Base-by-base conservation (phyloP, 2,797 vertebrate species). In the Ptychobarbus kaznakovi region DNA sequence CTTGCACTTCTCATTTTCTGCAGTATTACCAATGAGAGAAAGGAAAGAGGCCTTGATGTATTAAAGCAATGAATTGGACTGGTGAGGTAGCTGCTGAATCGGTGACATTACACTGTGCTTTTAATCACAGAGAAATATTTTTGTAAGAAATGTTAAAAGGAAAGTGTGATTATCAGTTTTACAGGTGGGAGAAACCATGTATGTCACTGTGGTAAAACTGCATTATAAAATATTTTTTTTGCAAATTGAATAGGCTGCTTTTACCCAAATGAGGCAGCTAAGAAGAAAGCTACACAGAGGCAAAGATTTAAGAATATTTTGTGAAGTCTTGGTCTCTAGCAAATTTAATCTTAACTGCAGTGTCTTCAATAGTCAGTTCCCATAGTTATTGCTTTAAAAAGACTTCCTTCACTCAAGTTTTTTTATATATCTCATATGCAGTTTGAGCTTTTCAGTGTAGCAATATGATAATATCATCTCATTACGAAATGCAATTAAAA, bases 31-130 rank as follows among this genome's bases (percentile, higher is more conserved):
- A 82, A 86, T 79, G 77, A 82, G 35, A 87, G 46, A 84, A 76
- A 73, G 75, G 44, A 78, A 63, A 84, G 75, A 74, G 65, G 74
- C 86, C 73, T 72, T 78, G 83, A 85, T 56, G 63, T 85, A 82
- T 81, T 70, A 73, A 85, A 87, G 86, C 86, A 87, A 87, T 85
- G 72, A 85, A 87, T 18, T 44, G 80, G 82, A 85, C 66, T 82
- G 56, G 53, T 12, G 79, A 81, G 58, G 72, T 89, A 91, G 90
- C 92, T 90, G 83, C 89, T 88, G 90, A 90, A 90, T 92, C 91
- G 90, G 92, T 90, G 92, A 91, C 90, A 93, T 93, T 93, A 86
- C 94, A 94, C 94, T 94, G 93, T 95, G 94, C 91, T 95, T 90
- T 88, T 93, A 91, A 90, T 80, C 74, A 78, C 83, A 65, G 70